Percentiles rank a stretch among this genome's conserved stretches.
phyloP scores from a whole-genome alignment of 2,888 invertebrate genomes.

The Loripinus fragilis region DNA sequence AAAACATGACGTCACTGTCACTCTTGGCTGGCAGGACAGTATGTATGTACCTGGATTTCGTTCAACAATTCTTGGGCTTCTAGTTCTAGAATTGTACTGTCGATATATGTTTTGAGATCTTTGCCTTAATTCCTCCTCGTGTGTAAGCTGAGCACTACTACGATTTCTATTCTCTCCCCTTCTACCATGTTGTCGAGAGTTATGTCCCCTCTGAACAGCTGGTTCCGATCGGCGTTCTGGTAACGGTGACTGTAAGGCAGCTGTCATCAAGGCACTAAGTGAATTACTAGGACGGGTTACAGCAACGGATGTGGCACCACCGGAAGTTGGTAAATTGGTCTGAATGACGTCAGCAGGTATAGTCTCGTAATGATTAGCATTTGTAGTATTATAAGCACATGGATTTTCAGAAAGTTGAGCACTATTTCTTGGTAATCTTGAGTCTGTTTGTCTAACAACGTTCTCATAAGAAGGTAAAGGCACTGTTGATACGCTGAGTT shows the following conservation, averaged over 20 bases:
- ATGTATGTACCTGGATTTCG: not conserved
- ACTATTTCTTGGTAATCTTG: not conserved
- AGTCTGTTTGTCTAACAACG: constrained; percentile 18
- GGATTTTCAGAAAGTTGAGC: not conserved
- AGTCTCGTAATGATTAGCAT: constrained; percentile 15
- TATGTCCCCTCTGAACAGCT: not conserved
- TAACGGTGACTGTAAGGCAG: constrained; percentile 15
- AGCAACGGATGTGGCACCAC: not conserved
- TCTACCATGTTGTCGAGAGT: not conserved
- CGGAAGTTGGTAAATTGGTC: not conserved
- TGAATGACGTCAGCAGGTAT: not conserved
- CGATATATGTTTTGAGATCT: not conserved
- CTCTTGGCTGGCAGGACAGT: too few species aligned
- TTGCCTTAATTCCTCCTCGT: not conserved
- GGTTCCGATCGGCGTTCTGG: constrained; percentile 6
- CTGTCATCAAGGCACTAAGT: constrained; percentile 18
- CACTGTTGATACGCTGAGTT: constrained; percentile 21
- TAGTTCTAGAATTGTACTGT: not conserved
- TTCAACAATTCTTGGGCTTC: not conserved
- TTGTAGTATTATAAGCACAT: not conserved
- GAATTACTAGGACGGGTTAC: constrained; percentile 2
- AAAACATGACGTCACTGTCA: too few species aligned
- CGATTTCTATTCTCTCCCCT: not conserved
- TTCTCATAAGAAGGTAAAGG: constrained; percentile 47
- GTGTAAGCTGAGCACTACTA: not conserved